These are phyloP conservation scores for Diloba caeruleocephala DNA, from an alignment of 2,888 invertebrate species.

Conservation along the genomic window DNA sequence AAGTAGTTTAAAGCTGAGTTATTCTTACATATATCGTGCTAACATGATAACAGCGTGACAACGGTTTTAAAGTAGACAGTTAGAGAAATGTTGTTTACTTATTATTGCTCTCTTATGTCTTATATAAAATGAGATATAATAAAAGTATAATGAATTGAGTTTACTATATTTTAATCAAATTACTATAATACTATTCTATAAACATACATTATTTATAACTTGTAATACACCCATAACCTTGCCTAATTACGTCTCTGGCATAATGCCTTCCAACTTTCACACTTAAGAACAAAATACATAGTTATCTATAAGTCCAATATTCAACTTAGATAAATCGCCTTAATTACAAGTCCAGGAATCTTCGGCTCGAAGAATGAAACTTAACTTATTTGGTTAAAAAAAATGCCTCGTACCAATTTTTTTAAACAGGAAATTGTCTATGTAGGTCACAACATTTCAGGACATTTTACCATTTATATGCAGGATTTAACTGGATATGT, in stretches of 20 bases:
- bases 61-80: no score
- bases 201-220: background rate
- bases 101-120: no score
- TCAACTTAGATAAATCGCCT: conserved; percentile 1
- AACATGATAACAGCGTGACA: no score
- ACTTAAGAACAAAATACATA: conserved; percentile 14
- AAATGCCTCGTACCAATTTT: conserved; percentile 32
- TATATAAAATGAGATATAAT: no score
- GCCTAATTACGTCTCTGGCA: conserved; percentile 16
- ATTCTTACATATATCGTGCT: no score
- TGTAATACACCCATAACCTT: background rate
- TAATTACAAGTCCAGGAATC: conserved; percentile 12
- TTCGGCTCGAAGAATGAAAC: conserved; percentile 9
- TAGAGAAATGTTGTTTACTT: no score
- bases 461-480: conserved; percentile 15
- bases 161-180: no score
- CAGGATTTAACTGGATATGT: conserved; percentile 6
- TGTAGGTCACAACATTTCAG: conserved; percentile 7
- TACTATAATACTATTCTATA: no score
- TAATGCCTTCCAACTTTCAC: conserved; percentile 38
- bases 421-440: conserved; percentile 33
- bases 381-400: conserved; percentile 14
- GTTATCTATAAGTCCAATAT: conserved; percentile 8
- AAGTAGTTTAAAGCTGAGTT: no score
- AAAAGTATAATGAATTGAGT: no score